Conservation (phyloP, 2,888 invertebrate genomes). For the Leucania comma region DNA sequence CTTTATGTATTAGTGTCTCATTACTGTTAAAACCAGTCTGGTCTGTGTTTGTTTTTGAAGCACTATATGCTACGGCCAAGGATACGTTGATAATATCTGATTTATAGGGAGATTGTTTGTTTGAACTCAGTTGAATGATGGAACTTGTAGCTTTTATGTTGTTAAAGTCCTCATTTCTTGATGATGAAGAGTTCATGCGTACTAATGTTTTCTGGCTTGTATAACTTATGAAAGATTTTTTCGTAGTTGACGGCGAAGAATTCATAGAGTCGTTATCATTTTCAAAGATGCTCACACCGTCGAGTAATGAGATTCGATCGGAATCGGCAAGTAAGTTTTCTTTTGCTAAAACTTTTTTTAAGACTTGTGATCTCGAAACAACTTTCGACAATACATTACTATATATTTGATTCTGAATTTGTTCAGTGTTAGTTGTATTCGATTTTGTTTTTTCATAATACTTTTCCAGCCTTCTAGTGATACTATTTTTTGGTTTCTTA, state of each 20-base stretch:
- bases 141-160: slow-evolving; percentile 58
- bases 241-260: slow-evolving; percentile 62
- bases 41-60: slow-evolving; percentile 19
- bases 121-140: slow-evolving; percentile 52
- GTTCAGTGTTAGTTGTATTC: slow-evolving; percentile 51
- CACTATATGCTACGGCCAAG: slow-evolving; percentile 72
- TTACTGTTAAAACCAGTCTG: slow-evolving; percentile 54
- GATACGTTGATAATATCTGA: slow-evolving; percentile 74
- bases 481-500: slow-evolving; percentile 61
- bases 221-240: slow-evolving; percentile 66
- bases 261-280: slow-evolving; percentile 58
- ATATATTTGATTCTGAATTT: slow-evolving; percentile 64
- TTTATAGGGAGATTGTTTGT: slow-evolving; percentile 65
- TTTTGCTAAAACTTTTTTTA: slow-evolving; percentile 74
- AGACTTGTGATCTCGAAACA: slow-evolving; percentile 67
- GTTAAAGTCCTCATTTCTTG: slow-evolving; percentile 52
- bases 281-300: slow-evolving; percentile 42
- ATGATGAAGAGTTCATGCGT: slow-evolving; percentile 62
- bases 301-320: slow-evolving; percentile 41
- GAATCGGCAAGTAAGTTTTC: slow-evolving; percentile 72
- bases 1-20: slow-evolving; percentile 58
- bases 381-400: slow-evolving; percentile 67
- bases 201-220: slow-evolving; percentile 75
- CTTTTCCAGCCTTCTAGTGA: slow-evolving; percentile 63
- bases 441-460: slow-evolving; percentile 66